Conservation (phyloP, 1,140 invertebrate species). For the Pogonus chalceus region DNA sequence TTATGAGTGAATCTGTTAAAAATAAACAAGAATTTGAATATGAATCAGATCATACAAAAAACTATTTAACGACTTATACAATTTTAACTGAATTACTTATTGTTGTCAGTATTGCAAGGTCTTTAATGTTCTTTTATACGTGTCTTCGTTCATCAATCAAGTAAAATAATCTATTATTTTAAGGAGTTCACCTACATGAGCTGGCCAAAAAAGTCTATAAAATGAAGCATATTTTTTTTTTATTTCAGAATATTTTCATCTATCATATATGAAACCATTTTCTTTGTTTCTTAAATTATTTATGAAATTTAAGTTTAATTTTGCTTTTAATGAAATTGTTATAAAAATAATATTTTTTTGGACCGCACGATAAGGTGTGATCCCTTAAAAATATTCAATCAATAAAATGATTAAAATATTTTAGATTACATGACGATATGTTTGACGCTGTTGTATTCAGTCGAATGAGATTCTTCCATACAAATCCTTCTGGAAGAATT, state of each 20-base stretch:
- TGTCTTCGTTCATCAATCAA: slow-evolving; percentile 47
- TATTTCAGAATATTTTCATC: too few species aligned
- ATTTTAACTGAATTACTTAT: slow-evolving; percentile 32
- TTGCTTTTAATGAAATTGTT: too few species aligned
- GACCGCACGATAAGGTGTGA: slow-evolving; percentile 34
- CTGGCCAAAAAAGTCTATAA: too few species aligned
- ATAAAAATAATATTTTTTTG: too few species aligned
- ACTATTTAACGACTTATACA: slow-evolving; percentile 33
- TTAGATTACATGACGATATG: slow-evolving; percentile 67
- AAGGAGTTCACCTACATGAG: too few species aligned
- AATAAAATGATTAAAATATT: slow-evolving; percentile 37
- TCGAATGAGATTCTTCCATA: slow-evolving; percentile 55
- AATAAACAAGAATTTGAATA: not conserved
- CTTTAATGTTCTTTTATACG: slow-evolving; percentile 61
- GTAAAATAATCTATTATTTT: slow-evolving; percentile 16
- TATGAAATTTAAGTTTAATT: too few species aligned
- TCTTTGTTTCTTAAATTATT: too few species aligned
- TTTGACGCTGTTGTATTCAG: slow-evolving; percentile 66
- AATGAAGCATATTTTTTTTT: too few species aligned
- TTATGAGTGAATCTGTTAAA: not conserved
- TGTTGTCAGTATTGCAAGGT: slow-evolving; percentile 39
- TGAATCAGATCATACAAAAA: not conserved
- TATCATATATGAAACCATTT: too few species aligned
- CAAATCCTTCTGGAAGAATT: slow-evolving; percentile 53
- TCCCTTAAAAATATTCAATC: slow-evolving; percentile 28